A percentile compares a stretch with the other conserved stretches of the same genome.
These are phyloP conservation scores for Drymodes brunneopygia DNA, from an alignment of 2,113 vertebrate genomes.

Conservation along the genomic window DNA sequence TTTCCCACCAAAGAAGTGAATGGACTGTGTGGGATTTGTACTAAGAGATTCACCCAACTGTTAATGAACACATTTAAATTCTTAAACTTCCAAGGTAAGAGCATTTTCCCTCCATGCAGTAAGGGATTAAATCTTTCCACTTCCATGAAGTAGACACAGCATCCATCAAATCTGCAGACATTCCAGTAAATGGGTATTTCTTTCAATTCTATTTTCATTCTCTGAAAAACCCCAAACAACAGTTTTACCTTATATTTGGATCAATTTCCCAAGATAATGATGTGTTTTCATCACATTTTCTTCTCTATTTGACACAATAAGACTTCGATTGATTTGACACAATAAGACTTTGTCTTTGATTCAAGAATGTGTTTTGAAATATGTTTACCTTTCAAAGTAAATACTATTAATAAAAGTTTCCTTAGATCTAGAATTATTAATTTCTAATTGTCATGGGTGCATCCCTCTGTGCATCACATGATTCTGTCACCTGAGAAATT, in stretches of 20 bases:
- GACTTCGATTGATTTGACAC: not conserved
- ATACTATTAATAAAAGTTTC: not conserved
- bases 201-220: not conserved
- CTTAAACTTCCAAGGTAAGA: not conserved
- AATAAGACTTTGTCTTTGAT: not conserved
- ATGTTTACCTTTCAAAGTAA: not conserved
- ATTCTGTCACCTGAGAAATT: not conserved
- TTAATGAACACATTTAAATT: not conserved
- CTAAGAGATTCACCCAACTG: not conserved
- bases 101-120: not conserved
- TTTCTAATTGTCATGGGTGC: not conserved
- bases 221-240: not conserved
- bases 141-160: not conserved
- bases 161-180: not conserved
- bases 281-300: not conserved
- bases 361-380: not conserved
- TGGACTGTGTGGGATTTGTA: not conserved
- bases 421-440: not conserved
- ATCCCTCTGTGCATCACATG: not conserved
- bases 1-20: not conserved
- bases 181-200: not conserved
- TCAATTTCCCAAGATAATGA: not conserved
- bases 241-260: not conserved
- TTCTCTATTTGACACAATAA: not conserved
- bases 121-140: not conserved